Conservation (phyloP, 2,888 invertebrate species). For the Chydorus sphaericus region DNA sequence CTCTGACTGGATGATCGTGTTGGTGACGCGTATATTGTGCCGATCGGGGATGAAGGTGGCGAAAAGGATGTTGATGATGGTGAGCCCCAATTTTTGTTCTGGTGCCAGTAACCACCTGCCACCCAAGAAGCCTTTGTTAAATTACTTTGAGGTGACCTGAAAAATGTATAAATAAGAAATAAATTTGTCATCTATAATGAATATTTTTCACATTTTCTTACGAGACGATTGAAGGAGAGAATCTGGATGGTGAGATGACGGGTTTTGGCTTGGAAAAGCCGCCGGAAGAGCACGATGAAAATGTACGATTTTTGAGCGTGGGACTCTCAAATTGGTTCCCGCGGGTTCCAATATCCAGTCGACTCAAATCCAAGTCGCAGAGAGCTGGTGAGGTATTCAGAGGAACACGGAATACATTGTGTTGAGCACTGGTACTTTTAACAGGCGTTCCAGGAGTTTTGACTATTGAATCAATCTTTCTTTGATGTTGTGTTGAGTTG, state of each 20-base stretch:
- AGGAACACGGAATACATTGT: background rate
- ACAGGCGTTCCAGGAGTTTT: background rate
- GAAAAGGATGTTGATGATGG: background rate
- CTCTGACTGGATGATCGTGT: slow-evolving; percentile 15
- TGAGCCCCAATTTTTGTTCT: background rate
- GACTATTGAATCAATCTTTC: background rate
- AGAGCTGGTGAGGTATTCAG: background rate
- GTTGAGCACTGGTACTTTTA: background rate
- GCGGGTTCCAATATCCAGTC: background rate
- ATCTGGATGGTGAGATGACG: background rate
- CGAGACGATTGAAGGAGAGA: background rate
- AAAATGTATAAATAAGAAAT: background rate
- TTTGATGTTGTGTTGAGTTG: too few relatives aligned
- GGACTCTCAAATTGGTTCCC: too few relatives aligned
- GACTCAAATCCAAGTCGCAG: background rate
- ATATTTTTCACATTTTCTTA: background rate
- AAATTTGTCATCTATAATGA: background rate
- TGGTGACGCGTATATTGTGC: background rate
- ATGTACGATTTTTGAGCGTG: too few relatives aligned
- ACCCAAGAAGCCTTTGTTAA: slow-evolving; percentile 14
- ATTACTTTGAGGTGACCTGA: slow-evolving; percentile 1
- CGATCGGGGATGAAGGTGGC: background rate
- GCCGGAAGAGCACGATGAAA: too few relatives aligned
- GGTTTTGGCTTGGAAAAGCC: background rate
- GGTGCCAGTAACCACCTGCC: slow-evolving; percentile 13